phyloP scores from a whole-genome alignment of 2,113 vertebrate genomes.

The Rhagologus leucostigma region DNA sequence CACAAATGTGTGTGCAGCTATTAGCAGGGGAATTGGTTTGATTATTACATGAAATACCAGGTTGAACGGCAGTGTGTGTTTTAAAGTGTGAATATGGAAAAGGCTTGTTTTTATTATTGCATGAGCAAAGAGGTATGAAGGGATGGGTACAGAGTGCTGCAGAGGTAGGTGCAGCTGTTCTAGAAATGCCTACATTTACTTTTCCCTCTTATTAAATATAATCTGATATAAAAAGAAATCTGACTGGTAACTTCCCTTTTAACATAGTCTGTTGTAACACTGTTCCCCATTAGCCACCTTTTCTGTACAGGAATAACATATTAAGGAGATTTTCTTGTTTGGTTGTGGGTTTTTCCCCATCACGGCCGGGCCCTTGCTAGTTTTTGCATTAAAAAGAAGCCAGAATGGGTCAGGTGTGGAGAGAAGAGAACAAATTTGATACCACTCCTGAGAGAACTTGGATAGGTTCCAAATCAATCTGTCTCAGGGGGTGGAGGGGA shows the following conservation, averaged over 20 bases:
- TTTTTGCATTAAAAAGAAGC: not conserved
- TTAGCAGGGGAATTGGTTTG: not conserved
- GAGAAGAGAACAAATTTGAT: conserved; percentile 23
- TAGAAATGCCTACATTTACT: not conserved
- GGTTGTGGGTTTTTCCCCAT: not conserved
- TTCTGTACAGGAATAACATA: not conserved
- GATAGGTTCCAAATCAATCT: conserved; percentile 38
- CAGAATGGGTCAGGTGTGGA: conserved; percentile 43
- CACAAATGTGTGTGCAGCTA: not conserved
- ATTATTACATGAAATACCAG: conserved; percentile 18
- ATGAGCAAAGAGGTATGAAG: not conserved
- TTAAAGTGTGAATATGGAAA: not conserved
- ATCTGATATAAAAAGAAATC: not conserved
- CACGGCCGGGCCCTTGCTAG: not conserved
- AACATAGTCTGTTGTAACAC: not conserved
- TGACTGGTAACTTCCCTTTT: not conserved
- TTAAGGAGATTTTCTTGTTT: not conserved
- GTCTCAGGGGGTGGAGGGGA: not conserved
- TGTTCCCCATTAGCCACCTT: not conserved
- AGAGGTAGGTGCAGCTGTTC: not conserved
- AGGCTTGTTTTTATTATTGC: not conserved
- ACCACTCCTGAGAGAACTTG: not conserved
- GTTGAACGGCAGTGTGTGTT: not conserved
- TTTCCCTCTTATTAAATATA: not conserved
- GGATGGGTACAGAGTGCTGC: not conserved